Base-by-base conservation (phyloP, 2,113 vertebrate species). In the Montifringilla adamsi region DNA sequence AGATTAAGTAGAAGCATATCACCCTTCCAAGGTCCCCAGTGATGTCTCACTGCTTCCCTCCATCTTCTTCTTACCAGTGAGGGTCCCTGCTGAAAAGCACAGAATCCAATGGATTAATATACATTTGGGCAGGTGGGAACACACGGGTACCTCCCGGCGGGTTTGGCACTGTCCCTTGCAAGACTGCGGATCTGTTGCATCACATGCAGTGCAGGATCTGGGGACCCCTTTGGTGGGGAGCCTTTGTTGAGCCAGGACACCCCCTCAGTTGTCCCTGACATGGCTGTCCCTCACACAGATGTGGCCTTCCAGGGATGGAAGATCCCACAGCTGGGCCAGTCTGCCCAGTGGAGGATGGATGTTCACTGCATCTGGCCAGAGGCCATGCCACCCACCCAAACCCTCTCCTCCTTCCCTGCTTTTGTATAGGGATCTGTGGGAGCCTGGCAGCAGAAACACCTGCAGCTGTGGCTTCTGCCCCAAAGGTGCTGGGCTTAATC, bases 21-120 rank as follows among this genome's bases (percentile, higher is more conserved):
- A 27, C 30, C 5, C 22, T 50, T 77, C 13, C 22, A 63, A 13
- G 23, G 7, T 13, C 41, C 35, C 13, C 58, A 63, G 5, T 0
- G 0, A 20, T 0, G 1, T n/a, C 30, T 63, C 0, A 0, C 10
- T 78, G 15, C 46, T 33, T 62, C 21, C 16, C 9, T 60, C 28
- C 35, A 39, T 50, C 21, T 62, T 31, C 44, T 47, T 17, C 43
- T 33, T 76, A 44, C 12, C 31, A 16, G 9, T 20, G 44, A 76
- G 21, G 3, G 9, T 33, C 11, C 21, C n/a, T 4, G 6, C 21
- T 14, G 9, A 39, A 76, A 60, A 62, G 21, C 12, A 7, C 2
- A 33, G 44, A 49, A 62, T 33, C 7, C 28, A 4, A 7, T 26
- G 27, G n/a, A 49, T 60, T 15, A 35, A 13, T 46, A 23, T 6